phyloP scores from a whole-genome alignment of 35 echinoderm and acorn worm genomes.

The Acanthaster planci region DNA sequence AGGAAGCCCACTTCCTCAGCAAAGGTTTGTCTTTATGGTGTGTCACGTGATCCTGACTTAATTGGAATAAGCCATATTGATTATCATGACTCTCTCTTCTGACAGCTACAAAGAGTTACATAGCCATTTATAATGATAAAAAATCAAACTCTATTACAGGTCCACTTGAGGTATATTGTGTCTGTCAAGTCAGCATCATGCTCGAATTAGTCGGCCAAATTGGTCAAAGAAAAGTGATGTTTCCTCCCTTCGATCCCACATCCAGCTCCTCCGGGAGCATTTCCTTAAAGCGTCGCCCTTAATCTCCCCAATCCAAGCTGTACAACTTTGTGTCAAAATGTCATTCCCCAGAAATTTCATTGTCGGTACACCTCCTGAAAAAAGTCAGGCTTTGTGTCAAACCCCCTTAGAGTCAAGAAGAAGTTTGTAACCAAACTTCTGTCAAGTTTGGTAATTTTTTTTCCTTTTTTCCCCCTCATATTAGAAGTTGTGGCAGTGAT shows the following conservation, averaged over 20 bases:
- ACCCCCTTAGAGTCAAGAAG: background rate
- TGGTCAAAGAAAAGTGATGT: background rate
- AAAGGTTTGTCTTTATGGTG: background rate
- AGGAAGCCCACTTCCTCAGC: background rate
- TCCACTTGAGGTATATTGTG: background rate
- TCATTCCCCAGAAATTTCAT: background rate
- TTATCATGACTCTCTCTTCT: background rate
- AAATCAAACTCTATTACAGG: constrained; percentile 2
- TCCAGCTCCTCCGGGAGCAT: background rate
- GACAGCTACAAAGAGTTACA: background rate
- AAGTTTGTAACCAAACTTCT: background rate
- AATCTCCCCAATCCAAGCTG: background rate
- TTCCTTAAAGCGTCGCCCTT: background rate
- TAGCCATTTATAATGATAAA: background rate
- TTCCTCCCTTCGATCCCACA: background rate
- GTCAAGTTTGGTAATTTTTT: no score
- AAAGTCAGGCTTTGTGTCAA: background rate
- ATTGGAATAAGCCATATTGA: background rate
- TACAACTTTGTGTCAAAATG: background rate
- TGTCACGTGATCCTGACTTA: background rate
- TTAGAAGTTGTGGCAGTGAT: background rate
- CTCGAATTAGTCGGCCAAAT: background rate
- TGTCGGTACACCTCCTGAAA: background rate
- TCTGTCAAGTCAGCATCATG: background rate
- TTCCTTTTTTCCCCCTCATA: no score